Conservation (phyloP, 2,113 vertebrate genomes). For the Lepus americanus region DNA sequence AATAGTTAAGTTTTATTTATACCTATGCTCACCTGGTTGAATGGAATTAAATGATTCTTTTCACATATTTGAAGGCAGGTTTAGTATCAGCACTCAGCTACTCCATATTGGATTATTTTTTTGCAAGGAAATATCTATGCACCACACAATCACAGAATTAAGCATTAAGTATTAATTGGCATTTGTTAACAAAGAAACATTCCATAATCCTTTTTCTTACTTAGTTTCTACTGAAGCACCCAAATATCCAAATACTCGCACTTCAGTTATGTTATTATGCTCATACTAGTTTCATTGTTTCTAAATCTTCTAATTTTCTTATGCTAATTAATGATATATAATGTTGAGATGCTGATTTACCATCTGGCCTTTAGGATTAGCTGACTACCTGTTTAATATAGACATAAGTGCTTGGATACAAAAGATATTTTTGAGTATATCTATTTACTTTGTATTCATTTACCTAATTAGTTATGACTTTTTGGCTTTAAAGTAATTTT, state of each 20-base stretch:
- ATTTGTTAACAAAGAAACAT: background rate
- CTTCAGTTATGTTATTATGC: background rate
- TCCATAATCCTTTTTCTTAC: background rate
- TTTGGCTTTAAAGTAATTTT: conserved; percentile 37
- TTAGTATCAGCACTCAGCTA: background rate
- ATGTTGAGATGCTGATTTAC: background rate
- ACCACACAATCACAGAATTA: background rate
- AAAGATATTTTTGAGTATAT: conserved; percentile 24
- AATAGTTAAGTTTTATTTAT: background rate
- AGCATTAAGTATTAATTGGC: background rate
- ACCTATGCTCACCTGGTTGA: background rate
- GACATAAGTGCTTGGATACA: background rate
- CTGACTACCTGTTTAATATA: background rate
- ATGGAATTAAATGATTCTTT: background rate
- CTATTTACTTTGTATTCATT: background rate
- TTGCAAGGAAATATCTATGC: background rate
- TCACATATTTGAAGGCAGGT: background rate
- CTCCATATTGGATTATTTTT: accelerated
- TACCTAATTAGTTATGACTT: background rate
- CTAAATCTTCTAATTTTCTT: background rate
- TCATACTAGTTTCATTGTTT: background rate
- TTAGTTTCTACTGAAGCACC: background rate
- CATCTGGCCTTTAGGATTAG: conserved; percentile 10
- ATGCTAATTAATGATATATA: background rate
- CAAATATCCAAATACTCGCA: background rate